A percentile compares a stretch with the other conserved stretches of the same genome.
Evolutionary conservation across 2,113 vertebrate species (phyloP).

Genomic region (Fregata magnificens): DNA sequence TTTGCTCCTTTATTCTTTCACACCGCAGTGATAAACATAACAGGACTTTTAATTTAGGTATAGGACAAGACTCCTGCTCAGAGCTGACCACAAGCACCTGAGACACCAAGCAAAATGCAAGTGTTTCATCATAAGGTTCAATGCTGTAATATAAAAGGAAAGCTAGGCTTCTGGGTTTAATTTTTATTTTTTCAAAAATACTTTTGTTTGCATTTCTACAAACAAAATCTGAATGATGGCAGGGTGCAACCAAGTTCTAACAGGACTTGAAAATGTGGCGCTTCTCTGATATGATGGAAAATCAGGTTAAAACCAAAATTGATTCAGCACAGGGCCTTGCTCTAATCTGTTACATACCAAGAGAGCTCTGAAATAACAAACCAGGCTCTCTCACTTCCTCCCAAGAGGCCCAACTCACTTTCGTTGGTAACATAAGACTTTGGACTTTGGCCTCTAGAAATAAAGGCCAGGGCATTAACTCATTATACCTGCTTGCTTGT

Average conservation of each 20-base stretch:
- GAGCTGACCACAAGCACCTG: not conserved
- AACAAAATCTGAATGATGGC: not conserved
- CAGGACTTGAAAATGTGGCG: not conserved
- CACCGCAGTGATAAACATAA: not conserved
- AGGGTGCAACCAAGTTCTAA: not conserved
- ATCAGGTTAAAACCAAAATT: not conserved
- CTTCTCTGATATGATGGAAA: not conserved
- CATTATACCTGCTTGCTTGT: not conserved
- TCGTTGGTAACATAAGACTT: not conserved
- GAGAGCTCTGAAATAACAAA: slow-evolving; percentile 29
- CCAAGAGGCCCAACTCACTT: not conserved
- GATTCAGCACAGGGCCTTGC: not conserved
- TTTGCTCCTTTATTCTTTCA: not conserved
- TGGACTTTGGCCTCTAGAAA: not conserved
- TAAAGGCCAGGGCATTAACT: not conserved
- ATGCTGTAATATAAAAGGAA: not conserved
- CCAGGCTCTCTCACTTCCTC: slow-evolving; percentile 10
- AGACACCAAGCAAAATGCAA: not conserved
- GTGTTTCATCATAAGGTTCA: not conserved
- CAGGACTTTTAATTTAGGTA: not conserved
- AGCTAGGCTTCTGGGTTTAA: not conserved
- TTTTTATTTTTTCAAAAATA: not conserved
- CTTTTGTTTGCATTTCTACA: not conserved
- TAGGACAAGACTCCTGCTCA: not conserved
- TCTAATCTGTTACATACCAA: not conserved